phyloP scores from a whole-genome alignment of 2,888 invertebrate genomes.

The Tromatobia lineatoria region DNA sequence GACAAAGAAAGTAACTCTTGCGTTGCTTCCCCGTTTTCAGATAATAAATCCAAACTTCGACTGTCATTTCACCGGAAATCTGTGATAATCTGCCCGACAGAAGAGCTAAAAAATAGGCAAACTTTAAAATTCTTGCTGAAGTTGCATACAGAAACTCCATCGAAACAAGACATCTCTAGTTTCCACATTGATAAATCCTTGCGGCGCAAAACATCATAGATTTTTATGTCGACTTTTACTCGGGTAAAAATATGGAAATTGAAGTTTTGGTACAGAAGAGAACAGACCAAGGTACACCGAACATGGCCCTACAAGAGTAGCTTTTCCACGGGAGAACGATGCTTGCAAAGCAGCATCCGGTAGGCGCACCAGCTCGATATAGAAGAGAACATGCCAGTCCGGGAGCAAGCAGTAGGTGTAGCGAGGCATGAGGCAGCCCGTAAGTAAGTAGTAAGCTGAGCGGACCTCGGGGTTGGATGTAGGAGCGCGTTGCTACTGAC shows the following conservation, averaged over 20 bases:
- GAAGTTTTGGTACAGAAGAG: background rate
- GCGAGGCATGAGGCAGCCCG: constrained; percentile 78
- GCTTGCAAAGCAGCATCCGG: constrained; percentile 30
- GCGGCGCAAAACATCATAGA: background rate
- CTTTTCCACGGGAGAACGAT: constrained; percentile 33
- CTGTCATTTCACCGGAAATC: too few species aligned
- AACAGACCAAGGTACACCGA: constrained; percentile 9
- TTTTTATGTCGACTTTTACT: background rate
- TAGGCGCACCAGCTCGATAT: constrained; percentile 18
- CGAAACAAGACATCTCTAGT: background rate
- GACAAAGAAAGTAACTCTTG: too few species aligned
- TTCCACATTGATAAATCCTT: background rate
- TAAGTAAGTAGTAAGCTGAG: constrained; percentile 74
- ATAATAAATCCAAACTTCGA: too few species aligned
- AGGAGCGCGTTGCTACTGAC: constrained; percentile 81
- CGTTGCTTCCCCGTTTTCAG: too few species aligned
- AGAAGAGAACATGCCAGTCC: constrained; percentile 34
- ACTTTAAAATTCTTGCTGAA: background rate
- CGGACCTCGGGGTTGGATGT: constrained; percentile 68
- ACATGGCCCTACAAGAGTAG: background rate
- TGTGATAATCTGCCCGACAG: too few species aligned
- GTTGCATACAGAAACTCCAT: background rate
- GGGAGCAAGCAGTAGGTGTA: constrained; percentile 74
- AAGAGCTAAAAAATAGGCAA: too few species aligned
- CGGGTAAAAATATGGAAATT: background rate